phyloP scores from a whole-genome alignment of 2,888 invertebrate genomes.

The Nasonovia ribisnigri region DNA sequence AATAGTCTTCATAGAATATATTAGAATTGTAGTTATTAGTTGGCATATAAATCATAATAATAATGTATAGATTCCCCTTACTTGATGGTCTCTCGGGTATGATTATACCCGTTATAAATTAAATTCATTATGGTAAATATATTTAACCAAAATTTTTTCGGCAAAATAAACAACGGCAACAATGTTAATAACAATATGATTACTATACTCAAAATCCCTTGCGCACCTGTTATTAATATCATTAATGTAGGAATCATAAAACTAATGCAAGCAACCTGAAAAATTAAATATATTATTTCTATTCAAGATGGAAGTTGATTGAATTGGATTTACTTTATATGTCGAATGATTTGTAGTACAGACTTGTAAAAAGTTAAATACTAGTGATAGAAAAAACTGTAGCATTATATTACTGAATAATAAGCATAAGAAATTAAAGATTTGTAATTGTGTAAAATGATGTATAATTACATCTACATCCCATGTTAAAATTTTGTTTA shows the following conservation, averaged over 20 bases:
- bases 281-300: neutral
- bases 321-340: neutral
- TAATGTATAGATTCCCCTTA: neutral
- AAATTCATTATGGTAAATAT: neutral
- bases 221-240: neutral
- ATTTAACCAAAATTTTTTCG: neutral
- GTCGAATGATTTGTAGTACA: neutral
- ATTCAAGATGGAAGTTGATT: neutral
- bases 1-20: neutral
- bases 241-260: neutral
- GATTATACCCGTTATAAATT: neutral
- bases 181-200: neutral
- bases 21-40: neutral
- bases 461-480: slow-evolving; percentile 16
- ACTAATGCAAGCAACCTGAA: neutral
- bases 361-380: neutral
- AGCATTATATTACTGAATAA: slow-evolving; percentile 22
- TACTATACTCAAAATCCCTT: neutral
- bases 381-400: neutral
- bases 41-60: neutral
- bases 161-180: neutral
- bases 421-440: slow-evolving; percentile 30
- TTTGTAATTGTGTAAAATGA: slow-evolving; percentile 36
- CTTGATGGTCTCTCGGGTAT: neutral
- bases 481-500: slow-evolving; percentile 80